Evolutionary conservation across 2,113 vertebrate genomes (phyloP), one percentile per base, ranked within the genome.

Genomic region (Uria aalge): DNA sequence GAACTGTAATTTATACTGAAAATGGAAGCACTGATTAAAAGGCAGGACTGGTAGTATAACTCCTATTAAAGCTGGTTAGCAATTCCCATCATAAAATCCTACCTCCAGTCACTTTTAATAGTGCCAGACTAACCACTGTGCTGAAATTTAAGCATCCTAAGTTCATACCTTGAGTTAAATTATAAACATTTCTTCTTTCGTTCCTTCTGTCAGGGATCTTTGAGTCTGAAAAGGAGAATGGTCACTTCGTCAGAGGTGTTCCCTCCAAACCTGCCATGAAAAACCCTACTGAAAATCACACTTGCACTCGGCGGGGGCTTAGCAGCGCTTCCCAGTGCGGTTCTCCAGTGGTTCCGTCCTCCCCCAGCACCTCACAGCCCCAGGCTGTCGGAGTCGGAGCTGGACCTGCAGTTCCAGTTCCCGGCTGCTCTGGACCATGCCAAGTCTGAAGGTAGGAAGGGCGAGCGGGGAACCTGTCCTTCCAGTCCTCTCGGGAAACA

Each of bases 241-340:
- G 45, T 76, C 40, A 5, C n/a, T 72, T 91, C 67, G 43, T 66
- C 80, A 77, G 91, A 84, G 60, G 40, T 11, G 57, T 40, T 68
- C 16, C 57, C 71, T 53, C 40, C 32, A 85, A 64, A 50, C 36
- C n/a, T 0, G 0, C 48, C 23, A 4, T 2, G 27, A 41, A 59
- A 68, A 82, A 53, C 26, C 18, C 17, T 2, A 6, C 59, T 8
- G 55, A 30, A 78, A 67, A 36, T 34, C 30, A 53, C 12, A 0
- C 26, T 57, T 40, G 57, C 3, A 4, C 41, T 60, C 0, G 0
- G 6, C 1, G 1, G 48, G 43, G 38, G 13, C 34, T 64, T 50
- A n/a, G 67, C 14, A 11, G 22, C 0, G 0, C 59, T 68, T 21
- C 5, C 2, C 74, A 8, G 50, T 5, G 15, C 1, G 2, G 7